Evolutionary conservation across 2,797 vertebrate species (phyloP).

Genomic region (Staurois parvus): DNA sequence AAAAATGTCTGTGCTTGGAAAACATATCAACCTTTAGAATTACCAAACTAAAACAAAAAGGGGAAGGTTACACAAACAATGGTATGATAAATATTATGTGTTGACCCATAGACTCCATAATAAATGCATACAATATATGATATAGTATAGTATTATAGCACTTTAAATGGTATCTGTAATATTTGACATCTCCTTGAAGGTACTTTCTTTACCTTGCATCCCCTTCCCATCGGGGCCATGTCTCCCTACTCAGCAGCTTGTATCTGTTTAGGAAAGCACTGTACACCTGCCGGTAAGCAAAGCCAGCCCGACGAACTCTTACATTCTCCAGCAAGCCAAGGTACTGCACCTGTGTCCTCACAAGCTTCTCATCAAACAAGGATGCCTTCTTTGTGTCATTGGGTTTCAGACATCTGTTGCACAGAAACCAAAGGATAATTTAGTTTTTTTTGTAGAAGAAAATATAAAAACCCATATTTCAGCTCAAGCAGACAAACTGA

Average conservation of each 20-base stretch:
- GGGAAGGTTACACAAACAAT: no score
- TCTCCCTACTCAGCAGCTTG: slow-evolving; percentile 72
- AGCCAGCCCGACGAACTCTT: slow-evolving; percentile 78
- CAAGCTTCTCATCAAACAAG: slow-evolving; percentile 72
- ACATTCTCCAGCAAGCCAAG: slow-evolving; percentile 82
- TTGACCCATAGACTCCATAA: no score
- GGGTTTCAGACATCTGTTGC: slow-evolving; percentile 80
- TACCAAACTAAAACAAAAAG: no score
- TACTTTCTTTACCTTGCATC: slow-evolving; percentile 68
- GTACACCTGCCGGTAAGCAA: slow-evolving; percentile 78
- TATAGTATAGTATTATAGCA: no score
- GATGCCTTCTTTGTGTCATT: slow-evolving; percentile 71
- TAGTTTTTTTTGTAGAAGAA: not conserved
- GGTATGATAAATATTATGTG: no score
- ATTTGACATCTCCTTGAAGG: not conserved
- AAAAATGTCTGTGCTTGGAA: no score
- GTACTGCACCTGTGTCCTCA: slow-evolving; percentile 72
- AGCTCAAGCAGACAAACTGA: not conserved
- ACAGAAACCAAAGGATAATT: not conserved
- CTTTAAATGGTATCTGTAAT: no score
- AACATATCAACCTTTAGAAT: no score
- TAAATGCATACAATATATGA: no score
- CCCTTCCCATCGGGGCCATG: slow-evolving; percentile 76
- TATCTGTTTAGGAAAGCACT: slow-evolving; percentile 75
- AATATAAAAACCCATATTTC: no score